phyloP scores from a whole-genome alignment of 2,113 vertebrate genomes.

The Mixornis gularis region DNA sequence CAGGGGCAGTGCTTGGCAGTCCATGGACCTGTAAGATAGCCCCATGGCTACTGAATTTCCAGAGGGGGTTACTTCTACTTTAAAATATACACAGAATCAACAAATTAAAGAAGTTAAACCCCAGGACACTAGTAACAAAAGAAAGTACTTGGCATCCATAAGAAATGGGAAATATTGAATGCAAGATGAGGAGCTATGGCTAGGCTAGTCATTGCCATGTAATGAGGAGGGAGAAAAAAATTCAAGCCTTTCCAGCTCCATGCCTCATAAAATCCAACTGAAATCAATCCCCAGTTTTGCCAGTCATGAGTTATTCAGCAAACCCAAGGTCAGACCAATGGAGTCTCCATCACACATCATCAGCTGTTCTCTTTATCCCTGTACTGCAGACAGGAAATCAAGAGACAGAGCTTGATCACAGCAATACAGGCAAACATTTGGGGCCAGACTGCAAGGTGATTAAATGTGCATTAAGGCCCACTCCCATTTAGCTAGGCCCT shows the following conservation, averaged over 20 bases:
- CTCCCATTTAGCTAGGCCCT: background rate
- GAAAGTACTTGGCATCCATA: background rate
- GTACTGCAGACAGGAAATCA: slow-evolving; percentile 21
- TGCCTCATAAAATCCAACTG: slow-evolving; percentile 20
- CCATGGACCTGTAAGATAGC: background rate
- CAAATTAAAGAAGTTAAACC: background rate
- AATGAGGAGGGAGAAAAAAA: background rate
- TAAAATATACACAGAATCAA: background rate
- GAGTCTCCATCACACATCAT: slow-evolving; percentile 18
- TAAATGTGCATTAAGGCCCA: slow-evolving; percentile 36
- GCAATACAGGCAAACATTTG: background rate
- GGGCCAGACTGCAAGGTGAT: slow-evolving; percentile 18
- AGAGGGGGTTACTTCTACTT: background rate
- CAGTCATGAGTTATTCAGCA: slow-evolving; percentile 18
- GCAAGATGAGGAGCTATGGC: background rate
- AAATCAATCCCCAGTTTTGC: slow-evolving; percentile 33
- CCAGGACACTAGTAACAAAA: background rate
- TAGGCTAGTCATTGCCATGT: background rate
- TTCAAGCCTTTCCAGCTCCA: background rate
- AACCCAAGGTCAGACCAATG: background rate
- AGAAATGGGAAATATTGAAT: background rate
- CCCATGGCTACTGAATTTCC: background rate
- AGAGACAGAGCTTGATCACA: slow-evolving; percentile 3
- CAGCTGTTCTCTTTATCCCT: background rate
- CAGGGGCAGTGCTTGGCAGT: background rate